A percentile compares a stretch with the other conserved stretches of the same genome.
Conservation (phyloP, 2,888 invertebrate species). For the Coronaproctus castanopsis region DNA sequence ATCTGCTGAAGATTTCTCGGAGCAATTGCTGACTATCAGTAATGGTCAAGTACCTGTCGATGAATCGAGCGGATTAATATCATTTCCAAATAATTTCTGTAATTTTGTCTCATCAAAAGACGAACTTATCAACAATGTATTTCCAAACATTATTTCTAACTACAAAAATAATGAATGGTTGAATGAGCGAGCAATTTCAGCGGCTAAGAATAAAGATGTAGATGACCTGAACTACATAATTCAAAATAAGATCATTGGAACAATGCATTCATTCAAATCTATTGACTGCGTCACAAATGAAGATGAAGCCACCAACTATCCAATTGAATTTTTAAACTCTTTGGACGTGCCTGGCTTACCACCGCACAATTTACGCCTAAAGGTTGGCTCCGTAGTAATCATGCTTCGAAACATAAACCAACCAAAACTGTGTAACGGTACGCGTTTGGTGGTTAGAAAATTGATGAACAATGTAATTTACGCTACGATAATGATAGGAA, state of each 20-base stretch:
- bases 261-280: slow-evolving; percentile 18
- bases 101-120: slow-evolving; percentile 21
- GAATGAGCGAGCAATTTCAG: slow-evolving; percentile 22
- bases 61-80: slow-evolving; percentile 23
- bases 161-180: neutral
- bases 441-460: slow-evolving; percentile 7
- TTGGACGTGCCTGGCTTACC: slow-evolving; percentile 4
- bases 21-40: slow-evolving; percentile 24
- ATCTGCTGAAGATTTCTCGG: slow-evolving; percentile 22
- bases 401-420: slow-evolving; percentile 5
- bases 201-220: slow-evolving; percentile 22
- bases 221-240: slow-evolving; percentile 6
- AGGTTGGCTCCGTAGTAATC: slow-evolving; percentile 9
- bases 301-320: slow-evolving; percentile 1
- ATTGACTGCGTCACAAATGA: slow-evolving; percentile 18
- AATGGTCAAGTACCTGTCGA: slow-evolving; percentile 23
- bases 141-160: slow-evolving; percentile 19
- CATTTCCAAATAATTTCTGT: slow-evolving; percentile 24
- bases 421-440: neutral
- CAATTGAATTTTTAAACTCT: slow-evolving; percentile 6
- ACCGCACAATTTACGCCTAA: slow-evolving; percentile 8
- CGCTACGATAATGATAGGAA: slow-evolving; percentile 20
- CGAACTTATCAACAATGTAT: slow-evolving; percentile 16
- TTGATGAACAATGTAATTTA: slow-evolving; percentile 10
- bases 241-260: neutral